These are phyloP conservation scores for Chamaedrilus cognettii DNA, from an alignment of 2,888 invertebrate species.

Conservation along the genomic window DNA sequence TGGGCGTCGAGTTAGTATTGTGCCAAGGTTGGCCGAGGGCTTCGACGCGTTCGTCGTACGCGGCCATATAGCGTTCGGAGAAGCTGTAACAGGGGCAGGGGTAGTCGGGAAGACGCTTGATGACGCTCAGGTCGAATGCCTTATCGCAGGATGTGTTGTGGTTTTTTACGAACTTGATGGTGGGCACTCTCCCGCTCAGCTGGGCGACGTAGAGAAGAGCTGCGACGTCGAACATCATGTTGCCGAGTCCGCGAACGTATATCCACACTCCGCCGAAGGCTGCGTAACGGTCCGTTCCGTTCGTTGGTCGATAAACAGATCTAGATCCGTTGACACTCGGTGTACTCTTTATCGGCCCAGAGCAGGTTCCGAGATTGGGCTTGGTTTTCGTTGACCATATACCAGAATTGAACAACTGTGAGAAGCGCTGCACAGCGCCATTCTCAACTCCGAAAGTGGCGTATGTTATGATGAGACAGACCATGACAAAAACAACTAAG, in stretches of 20 bases:
- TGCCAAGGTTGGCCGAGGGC: neutral
- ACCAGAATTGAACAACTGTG: too few relatives aligned
- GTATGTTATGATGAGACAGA: too few relatives aligned
- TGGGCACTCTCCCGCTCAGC: neutral
- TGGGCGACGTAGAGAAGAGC: neutral
- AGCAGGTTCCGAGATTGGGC: too few relatives aligned
- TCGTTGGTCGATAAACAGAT: too few relatives aligned
- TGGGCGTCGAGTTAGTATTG: neutral
- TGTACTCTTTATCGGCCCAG: too few relatives aligned
- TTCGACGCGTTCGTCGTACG: neutral
- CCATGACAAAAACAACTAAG: too few relatives aligned
- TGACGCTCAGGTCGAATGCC: neutral
- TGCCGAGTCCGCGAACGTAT: neutral
- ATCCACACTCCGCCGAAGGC: too few relatives aligned
- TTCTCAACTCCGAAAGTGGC: too few relatives aligned
- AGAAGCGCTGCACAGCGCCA: too few relatives aligned
- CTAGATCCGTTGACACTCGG: too few relatives aligned
- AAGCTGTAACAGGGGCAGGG: neutral
- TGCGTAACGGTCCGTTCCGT: too few relatives aligned
- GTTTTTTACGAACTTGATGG: neutral
- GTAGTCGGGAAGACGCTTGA: neutral
- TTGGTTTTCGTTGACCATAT: too few relatives aligned
- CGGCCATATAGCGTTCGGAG: neutral
- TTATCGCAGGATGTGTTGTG: neutral
- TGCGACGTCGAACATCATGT: neutral